Evolutionary conservation across 2,113 vertebrate species (phyloP), one percentile per base, ranked within the genome.

Genomic region (Gnathonemus longibarbis): DNA sequence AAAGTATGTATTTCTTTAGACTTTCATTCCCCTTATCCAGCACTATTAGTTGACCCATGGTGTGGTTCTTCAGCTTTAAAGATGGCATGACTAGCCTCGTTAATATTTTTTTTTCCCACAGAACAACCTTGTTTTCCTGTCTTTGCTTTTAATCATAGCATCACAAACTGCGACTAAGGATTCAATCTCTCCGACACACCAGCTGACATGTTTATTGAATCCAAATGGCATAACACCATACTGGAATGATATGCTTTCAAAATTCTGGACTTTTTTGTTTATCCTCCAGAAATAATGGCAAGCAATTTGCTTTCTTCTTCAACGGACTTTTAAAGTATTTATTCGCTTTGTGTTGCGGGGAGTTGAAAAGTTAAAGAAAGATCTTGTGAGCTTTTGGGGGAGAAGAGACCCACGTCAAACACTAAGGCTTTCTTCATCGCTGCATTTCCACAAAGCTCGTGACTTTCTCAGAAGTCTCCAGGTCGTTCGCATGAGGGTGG

Each of bases 381-480:
- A 77, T 77, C 52, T 31, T 77, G 15, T 6, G 70, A 77, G 70
- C 35, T 77, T 19, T 77, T 77, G 11, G 31, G 15, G 35, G 5
- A 19, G 39, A 39, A 80, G 17, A 17, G 1, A 42, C 35, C 74
- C 74, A 86, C n/a, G 50, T 89, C 74, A 39, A 56, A 84, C 70
- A 53, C 88, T 49, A 5, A 42, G 49, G 49, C 48, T 84, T 89
- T 89, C 88, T 89, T 77, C 62, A 50, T 39, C 66, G 45, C 62
- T 49, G 46, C 27, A 77, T 52, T 89, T 74, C 49, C 48, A 89
- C 80, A 58, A 84, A 89, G 89, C 50, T 46, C 0, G 19, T 42
- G 88, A 83, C 74, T n/a, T 84, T 35, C 77, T 83, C 8, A 84
- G 77, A 89, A 56, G 17, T 62, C 45, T 58, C 39, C 42, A 46